Base-by-base conservation (phyloP, 2,113 vertebrate genomes). In the Scophthalmus maximus region DNA sequence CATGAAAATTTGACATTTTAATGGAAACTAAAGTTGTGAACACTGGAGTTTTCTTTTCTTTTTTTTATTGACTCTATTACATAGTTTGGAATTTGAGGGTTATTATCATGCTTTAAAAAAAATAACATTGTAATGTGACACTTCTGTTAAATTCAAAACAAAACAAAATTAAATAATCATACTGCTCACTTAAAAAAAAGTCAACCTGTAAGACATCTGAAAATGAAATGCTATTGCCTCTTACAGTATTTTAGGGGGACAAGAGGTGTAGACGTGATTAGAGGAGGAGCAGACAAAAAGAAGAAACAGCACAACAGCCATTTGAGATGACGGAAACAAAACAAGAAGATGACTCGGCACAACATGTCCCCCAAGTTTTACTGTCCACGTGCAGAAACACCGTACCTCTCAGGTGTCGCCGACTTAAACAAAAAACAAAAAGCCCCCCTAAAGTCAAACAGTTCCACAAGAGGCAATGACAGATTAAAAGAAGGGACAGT, bases 21-120 rank as follows among this genome's bases (percentile, higher is more conserved):
- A 92, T 92, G 88, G 78, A 89, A 90, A 93, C 89, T 92, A 90
- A 92, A 91, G 87, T 83, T 87, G 87, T 90, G 90, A 90, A 92
- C 88, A 92, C 78, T 85, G 79, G 75, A 86, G 73, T 58, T 75
- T 66, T 80, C 30, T 73, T 63, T n/a, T n/a, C n/a, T 66, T 71
- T 75, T 81, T 69, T 80, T 64, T 66, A 83, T 85, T 70, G 79
- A 85, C 84, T 79, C 65, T 86, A 88, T 90, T 89, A 93, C 91
- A 92, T 88, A 74, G 75, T 89, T 88, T 88, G 89, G 79, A 92
- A 88, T 81, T 87, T 85, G 81, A 89, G 86, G 87, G 84, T 90
- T 90, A 85, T 84, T 82, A 83, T 86, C 87, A 92, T 91, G 91
- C 90, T 86, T 85, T 44, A 23, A 78, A 89, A 87, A 79, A 75